Conservation (phyloP, 2,113 vertebrate genomes). For the Triplophysa dalaica region DNA sequence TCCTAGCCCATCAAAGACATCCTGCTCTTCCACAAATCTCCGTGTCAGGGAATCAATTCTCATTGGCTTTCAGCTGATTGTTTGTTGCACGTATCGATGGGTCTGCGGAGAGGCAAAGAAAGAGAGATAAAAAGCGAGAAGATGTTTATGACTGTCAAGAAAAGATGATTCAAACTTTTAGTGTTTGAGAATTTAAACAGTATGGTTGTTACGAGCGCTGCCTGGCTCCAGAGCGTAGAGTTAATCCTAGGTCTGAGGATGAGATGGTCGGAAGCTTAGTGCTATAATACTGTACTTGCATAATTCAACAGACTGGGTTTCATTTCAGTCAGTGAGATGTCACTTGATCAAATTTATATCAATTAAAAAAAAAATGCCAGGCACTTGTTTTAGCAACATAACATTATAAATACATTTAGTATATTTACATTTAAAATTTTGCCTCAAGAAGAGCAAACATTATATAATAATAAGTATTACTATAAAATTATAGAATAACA, state of each 20-base stretch:
- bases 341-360: not conserved
- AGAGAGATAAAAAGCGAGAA: not conserved
- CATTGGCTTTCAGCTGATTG: conserved; percentile 40
- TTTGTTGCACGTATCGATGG: conserved; percentile 36
- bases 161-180: conserved; percentile 8
- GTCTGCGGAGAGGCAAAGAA: no score
- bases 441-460: no score
- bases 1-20: conserved; percentile 19
- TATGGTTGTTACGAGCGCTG: not conserved
- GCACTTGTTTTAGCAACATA: no score
- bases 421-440: no score
- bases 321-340: not conserved
- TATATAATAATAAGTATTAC: no score
- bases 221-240: not conserved
- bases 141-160: conserved; percentile 12
- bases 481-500: no score
- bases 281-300: not conserved
- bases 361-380: no score
- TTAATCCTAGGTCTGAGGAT: not conserved
- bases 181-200: not conserved
- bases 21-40: conserved; percentile 32
- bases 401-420: no score
- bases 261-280: not conserved
- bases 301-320: not conserved
- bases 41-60: conserved; percentile 35